Evolutionary conservation across 2,888 invertebrate genomes (phyloP), one percentile per base, ranked within the genome.

Genomic region (Marronus borbonicus): DNA sequence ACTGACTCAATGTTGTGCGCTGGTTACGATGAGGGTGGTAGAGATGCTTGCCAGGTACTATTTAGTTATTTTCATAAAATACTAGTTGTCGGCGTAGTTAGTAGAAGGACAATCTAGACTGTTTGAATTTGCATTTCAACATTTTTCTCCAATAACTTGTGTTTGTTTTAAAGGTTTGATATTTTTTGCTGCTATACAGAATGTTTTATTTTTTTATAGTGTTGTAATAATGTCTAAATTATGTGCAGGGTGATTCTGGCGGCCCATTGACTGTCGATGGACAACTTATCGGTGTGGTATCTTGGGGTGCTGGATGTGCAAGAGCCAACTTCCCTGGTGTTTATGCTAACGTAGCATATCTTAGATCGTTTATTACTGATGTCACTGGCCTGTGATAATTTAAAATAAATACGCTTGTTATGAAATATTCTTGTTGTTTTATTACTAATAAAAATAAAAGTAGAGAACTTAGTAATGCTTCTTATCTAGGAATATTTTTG

Each of bases 271-370:
- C 83, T 10, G 77, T 83, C 3, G 75, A 81, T 64, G 82, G 81
- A 5, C 69, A 78, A 20, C 82, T 85, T 14, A 80, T 80, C 58
- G 86, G 86, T 7, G 76, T 85, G 14, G 84, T 84, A n/a, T 85
- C 85, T 1, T 86, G 85, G 85, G 85, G 85, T 4, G 72, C 76
- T 24, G 85, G 85, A 68, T 86, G 86, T 68, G 85, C 83, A 8
- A 78, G 82, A 17, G 77, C 80, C 12, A 58, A 72, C 1, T 82
- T 76, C 64, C 85, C 85, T 3, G 85, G 85, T 50, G 84, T 86
- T 1, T 86, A 85, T 70, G 77, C 85, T 14, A 83, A 81, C 77
- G 81, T 85, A 8, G 66, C 84, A 36, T 78, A 68, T 20, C 77
- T 84, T 31, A 80, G 83, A 28, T 60, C 64, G 24, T 84, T 76